Percentiles rank a stretch among this genome's conserved stretches.
Conservation (phyloP, 2,888 invertebrate species). For the Leptothorax acervorum region DNA sequence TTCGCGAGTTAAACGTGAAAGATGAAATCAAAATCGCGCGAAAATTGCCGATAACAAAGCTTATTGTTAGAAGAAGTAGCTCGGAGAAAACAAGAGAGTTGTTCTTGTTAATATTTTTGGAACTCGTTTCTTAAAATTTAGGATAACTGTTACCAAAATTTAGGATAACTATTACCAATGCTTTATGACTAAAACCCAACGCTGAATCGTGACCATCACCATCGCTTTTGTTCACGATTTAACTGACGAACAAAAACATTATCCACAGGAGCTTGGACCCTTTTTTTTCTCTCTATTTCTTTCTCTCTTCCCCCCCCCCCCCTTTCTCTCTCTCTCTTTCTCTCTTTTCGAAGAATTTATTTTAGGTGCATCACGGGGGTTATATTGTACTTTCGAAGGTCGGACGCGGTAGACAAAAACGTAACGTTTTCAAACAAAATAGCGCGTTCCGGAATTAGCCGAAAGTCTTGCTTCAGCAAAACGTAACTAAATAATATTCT, state of each 20-base stretch:
- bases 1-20: neutral
- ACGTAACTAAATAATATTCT: neutral
- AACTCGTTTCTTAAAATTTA: conserved; percentile 69
- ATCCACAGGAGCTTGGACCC: neutral
- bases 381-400: conserved; percentile 27
- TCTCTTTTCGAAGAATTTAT: neutral
- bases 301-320: neutral
- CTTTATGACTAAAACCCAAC: conserved; percentile 57
- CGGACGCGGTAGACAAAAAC: neutral
- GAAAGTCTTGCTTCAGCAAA: neutral
- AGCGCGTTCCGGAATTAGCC: neutral
- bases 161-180: conserved; percentile 73
- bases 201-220: conserved; percentile 18
- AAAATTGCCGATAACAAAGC: conserved; percentile 70
- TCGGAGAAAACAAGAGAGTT: neutral
- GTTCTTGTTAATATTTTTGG: neutral
- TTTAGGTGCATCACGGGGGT: neutral
- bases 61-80: conserved; percentile 64
- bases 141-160: conserved; percentile 75
- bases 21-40: conserved; percentile 30
- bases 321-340: neutral
- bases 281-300: neutral
- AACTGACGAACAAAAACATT: conserved; percentile 33
- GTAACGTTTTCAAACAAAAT: conserved; percentile 26
- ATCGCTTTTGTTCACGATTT: conserved; percentile 19